Conservation (phyloP, 1,140 invertebrate genomes). For the Aphidius gifuensis region DNA sequence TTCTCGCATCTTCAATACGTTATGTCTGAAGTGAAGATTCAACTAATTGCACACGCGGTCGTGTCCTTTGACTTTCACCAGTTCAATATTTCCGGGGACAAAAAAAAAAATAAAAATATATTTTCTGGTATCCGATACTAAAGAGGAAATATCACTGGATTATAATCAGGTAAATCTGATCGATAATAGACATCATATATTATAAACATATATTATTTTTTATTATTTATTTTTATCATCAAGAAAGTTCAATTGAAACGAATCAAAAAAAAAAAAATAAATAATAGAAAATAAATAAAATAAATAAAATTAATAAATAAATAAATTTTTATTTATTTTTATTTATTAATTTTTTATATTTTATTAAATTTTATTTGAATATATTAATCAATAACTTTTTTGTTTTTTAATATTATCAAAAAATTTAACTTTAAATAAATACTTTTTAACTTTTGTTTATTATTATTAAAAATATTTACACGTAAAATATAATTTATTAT, state of each 20-base stretch:
- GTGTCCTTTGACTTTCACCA: constrained; percentile 9
- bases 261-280: no score
- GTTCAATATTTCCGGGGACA: neutral
- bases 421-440: no score
- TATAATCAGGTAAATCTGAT: neutral
- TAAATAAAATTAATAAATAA: no score
- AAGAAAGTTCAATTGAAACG: neutral
- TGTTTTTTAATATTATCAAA: no score
- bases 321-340: no score
- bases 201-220: neutral
- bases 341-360: no score
- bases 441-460: no score
- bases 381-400: no score
- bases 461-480: neutral
- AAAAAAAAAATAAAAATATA: neutral
- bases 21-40: neutral
- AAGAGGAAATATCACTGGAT: neutral
- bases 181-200: neutral
- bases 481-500: neutral
- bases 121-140: neutral
- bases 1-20: neutral
- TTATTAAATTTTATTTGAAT: no score
- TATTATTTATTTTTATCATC: no score
- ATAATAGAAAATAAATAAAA: no score
- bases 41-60: constrained; percentile 10